Evolutionary conservation across 2,797 vertebrate genomes (phyloP).

Genomic region (Chloroceryle inda): DNA sequence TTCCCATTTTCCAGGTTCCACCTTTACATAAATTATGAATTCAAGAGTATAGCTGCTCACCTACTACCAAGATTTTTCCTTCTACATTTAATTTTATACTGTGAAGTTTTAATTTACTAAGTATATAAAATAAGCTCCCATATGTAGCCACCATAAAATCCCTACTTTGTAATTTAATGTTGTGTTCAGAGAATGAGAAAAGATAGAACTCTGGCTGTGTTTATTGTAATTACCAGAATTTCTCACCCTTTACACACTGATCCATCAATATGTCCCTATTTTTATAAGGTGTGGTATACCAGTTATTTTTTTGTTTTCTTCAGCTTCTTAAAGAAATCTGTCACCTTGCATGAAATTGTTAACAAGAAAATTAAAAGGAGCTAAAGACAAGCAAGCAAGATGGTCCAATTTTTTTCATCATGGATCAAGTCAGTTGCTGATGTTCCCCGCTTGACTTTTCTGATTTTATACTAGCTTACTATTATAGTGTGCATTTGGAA

Average conservation of each 20-base stretch:
- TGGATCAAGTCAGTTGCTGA: background rate
- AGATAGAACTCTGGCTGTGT: background rate
- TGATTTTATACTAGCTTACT: background rate
- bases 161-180: background rate
- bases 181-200: background rate
- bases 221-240: background rate
- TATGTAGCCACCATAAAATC: background rate
- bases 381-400: background rate
- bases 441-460: conserved; percentile 23
- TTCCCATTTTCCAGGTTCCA: conserved; percentile 62
- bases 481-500: background rate
- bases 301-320: conserved; percentile 6
- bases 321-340: conserved; percentile 41
- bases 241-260: background rate
- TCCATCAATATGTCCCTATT: background rate
- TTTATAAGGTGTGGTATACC: background rate
- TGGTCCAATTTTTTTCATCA: background rate
- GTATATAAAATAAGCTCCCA: background rate
- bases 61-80: conserved; percentile 45
- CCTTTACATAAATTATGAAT: conserved; percentile 70
- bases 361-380: background rate
- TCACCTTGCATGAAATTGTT: conserved; percentile 43
- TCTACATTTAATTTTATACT: conserved; percentile 26
- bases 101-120: background rate
- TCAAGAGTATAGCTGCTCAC: conserved; percentile 50